Percentiles rank a stretch among this genome's conserved stretches.
phyloP scores from a whole-genome alignment of 2,113 vertebrate genomes.

The Pipa parva region DNA sequence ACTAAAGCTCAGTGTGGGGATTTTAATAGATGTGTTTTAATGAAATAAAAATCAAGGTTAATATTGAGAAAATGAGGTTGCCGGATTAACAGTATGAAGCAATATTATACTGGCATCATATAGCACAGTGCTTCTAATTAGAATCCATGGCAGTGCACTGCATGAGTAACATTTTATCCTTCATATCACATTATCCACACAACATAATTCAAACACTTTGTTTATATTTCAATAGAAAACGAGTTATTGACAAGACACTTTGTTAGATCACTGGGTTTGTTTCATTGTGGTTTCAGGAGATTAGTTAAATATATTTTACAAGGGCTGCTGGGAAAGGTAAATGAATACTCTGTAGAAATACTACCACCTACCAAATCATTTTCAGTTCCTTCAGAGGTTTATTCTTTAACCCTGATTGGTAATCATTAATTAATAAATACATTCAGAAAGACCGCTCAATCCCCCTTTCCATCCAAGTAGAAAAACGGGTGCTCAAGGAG shows the following conservation, averaged over 20 bases:
- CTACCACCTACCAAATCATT: too few relatives aligned
- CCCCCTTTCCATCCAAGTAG: too few relatives aligned
- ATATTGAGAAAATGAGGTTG: conserved; percentile 19
- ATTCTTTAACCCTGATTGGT: too few relatives aligned
- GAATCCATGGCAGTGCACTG: conserved; percentile 1
- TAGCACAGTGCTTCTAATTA: background rate
- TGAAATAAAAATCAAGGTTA: conserved; percentile 23
- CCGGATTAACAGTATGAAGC: conserved; percentile 14
- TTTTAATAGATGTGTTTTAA: conserved; percentile 13
- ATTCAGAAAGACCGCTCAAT: too few relatives aligned
- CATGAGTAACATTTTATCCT: conserved; percentile 4
- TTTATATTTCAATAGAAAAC: conserved; percentile 10
- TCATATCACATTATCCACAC: background rate
- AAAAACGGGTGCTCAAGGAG: too few relatives aligned
- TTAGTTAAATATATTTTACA: background rate
- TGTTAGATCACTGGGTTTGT: background rate
- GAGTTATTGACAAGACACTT: conserved; percentile 17
- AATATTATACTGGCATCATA: conserved; percentile 9
- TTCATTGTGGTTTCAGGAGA: conserved; percentile 3
- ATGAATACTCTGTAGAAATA: too few relatives aligned
- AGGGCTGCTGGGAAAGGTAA: too few relatives aligned
- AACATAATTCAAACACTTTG: conserved; percentile 12
- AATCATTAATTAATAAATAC: too few relatives aligned
- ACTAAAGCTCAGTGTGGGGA: background rate
- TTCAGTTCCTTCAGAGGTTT: too few relatives aligned